Percentiles rank a stretch among this genome's conserved stretches.
Conservation (phyloP, 2,888 invertebrate genomes). For the Troides helena region DNA sequence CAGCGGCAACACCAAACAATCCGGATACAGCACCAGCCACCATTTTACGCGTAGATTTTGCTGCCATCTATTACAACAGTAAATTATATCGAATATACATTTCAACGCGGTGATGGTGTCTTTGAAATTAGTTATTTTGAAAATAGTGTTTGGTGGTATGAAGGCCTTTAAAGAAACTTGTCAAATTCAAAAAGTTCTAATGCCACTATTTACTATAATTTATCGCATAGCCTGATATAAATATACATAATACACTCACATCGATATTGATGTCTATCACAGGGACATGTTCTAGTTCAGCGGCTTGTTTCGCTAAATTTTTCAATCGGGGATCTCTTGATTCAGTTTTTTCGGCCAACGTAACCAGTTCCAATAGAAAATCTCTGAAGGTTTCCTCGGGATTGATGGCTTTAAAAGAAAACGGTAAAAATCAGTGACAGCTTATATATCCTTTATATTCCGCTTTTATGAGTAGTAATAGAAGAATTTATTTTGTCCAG, state of each 20-base stretch:
- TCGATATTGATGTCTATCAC: slow-evolving; percentile 62
- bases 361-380: slow-evolving; percentile 83
- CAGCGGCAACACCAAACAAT: slow-evolving; percentile 70
- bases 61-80: slow-evolving; percentile 45
- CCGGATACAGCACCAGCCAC: slow-evolving; percentile 72
- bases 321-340: slow-evolving; percentile 71
- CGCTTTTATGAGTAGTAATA: neutral
- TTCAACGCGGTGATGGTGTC: neutral
- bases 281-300: slow-evolving; percentile 78
- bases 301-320: slow-evolving; percentile 82
- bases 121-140: neutral
- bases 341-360: slow-evolving; percentile 72
- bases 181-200: neutral
- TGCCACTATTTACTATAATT: neutral
- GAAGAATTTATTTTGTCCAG: neutral
- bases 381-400: slow-evolving; percentile 69
- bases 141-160: too few relatives aligned
- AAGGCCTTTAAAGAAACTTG: too few relatives aligned
- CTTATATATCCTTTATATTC: neutral
- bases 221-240: too few relatives aligned
- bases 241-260: slow-evolving; percentile 45
- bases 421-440: neutral
- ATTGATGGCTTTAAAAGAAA: slow-evolving; percentile 8
- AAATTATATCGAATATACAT: neutral
- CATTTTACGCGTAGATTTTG: slow-evolving; percentile 63